Evolutionary conservation across 2,113 vertebrate species (phyloP), one percentile per base, ranked within the genome.

Genomic region (Spea bombifrons): DNA sequence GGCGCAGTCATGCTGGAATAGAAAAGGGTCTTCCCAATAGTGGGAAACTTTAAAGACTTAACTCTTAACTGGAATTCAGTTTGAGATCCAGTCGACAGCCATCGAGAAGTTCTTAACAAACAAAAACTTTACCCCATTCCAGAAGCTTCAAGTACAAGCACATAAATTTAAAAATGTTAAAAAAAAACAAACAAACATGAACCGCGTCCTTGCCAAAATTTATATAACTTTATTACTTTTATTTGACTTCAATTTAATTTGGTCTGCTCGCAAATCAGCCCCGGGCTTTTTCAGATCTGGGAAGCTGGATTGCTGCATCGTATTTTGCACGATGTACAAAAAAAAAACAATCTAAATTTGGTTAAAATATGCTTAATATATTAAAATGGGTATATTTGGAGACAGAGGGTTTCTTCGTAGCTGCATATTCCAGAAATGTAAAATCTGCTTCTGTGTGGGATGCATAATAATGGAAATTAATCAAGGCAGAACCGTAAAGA

Each of bases 311-410:
- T 59, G 55, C 55, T 59, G 55, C 15, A 13, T 59, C 15, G 10
- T 13, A 59, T 13, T 59, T 59, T 59, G 55, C 55, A 59, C 15
- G 55, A 7, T 59, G 55, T 59, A 59, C 10, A 13, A 59, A 59
- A 59, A 13, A 13, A 59, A 4, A 13, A 3, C 2, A 59, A 13
- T 59, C 55, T 59, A 59, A 59, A 59, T 59, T 59, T 59, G 55
- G 30, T 67, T 76, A 76, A 76, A 76, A 76, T 68, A 76, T 55
- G 66, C 52, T 52, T 17, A 76, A 76, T 67, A 66, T 67, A 68
- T n/a, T 17, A n/a, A 47, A 68, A 55, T 12, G 64, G 65, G 30
- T 76, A 76, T 76, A 67, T 68, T 68, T 8, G 50, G 65, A 68
- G 52, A 55, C 17, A 12, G 48, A 52, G 50, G 46, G 45, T 68